Percentiles rank a stretch among this genome's conserved stretches.
Evolutionary conservation across 2,797 vertebrate genomes (phyloP).

Genomic region (Monodelphis domestica): DNA sequence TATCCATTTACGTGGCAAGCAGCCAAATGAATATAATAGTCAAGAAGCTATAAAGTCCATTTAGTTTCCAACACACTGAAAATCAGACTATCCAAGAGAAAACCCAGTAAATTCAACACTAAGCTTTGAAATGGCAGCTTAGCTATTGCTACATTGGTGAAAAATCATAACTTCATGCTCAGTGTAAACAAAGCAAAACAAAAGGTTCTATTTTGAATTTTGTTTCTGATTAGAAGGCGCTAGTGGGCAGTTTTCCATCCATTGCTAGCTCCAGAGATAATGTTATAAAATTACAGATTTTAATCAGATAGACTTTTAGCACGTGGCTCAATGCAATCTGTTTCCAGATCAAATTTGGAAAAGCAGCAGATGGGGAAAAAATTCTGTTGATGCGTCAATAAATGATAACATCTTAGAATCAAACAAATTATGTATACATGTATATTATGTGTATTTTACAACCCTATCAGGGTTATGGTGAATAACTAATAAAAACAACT

Average conservation of each 20-base stretch:
- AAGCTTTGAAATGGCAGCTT: conserved; percentile 72
- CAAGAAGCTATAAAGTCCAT: conserved; percentile 52
- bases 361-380: conserved; percentile 37
- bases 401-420: conserved; percentile 36
- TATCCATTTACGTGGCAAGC: conserved; percentile 68
- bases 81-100: conserved; percentile 4
- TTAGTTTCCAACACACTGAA: conserved; percentile 45
- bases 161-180: conserved; percentile 54
- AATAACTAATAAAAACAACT: conserved; percentile 64
- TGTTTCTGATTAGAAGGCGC: conserved; percentile 55
- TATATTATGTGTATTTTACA: conserved; percentile 53
- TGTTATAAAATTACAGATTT: conserved; percentile 67
- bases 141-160: conserved; percentile 56
- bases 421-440: conserved; percentile 55
- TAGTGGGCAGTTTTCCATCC: conserved; percentile 57
- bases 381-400: conserved; percentile 45
- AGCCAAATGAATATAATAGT: conserved; percentile 72
- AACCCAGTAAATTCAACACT: conserved; percentile 26
- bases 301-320: conserved; percentile 66
- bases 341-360: conserved; percentile 66
- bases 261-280: conserved; percentile 64
- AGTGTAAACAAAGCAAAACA: conserved; percentile 62
- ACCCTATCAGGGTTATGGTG: conserved; percentile 39
- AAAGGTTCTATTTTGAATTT: conserved; percentile 57
- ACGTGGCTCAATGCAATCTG: conserved; percentile 50